Conservation (phyloP, 1,140 invertebrate species). For the Listronotus oregonensis region DNA sequence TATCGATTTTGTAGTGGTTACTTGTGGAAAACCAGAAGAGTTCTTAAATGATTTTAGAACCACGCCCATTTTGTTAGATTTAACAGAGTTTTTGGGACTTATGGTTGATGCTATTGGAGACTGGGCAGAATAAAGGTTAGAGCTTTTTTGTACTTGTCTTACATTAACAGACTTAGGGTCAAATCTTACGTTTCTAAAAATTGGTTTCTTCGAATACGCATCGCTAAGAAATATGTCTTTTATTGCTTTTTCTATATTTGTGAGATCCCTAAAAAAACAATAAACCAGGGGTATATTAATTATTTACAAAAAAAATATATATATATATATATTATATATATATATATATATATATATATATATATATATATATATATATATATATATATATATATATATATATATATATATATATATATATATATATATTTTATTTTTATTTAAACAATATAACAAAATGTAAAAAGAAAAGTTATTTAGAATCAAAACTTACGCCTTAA, state of each 20-base stretch:
- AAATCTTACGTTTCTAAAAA: conserved; percentile 70
- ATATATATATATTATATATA: too few relatives aligned
- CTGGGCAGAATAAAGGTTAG: conserved; percentile 55
- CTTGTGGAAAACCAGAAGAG: conserved; percentile 33
- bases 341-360: too few relatives aligned
- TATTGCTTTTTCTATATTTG: conserved; percentile 69
- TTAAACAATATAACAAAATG: too few relatives aligned
- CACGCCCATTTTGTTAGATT: conserved; percentile 55
- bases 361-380: too few relatives aligned
- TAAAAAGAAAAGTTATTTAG: too few relatives aligned
- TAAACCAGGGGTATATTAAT: too few relatives aligned
- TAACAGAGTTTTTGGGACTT: conserved; percentile 35
- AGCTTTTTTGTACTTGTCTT: conserved; percentile 62
- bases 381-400: too few relatives aligned
- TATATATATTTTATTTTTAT: too few relatives aligned
- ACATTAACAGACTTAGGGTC: conserved; percentile 67
- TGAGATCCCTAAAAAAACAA: conserved; percentile 62
- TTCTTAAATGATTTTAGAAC: conserved; percentile 60
- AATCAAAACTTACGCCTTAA: too few relatives aligned
- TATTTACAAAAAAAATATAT: too few relatives aligned
- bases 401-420: too few relatives aligned
- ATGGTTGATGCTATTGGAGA: conserved; percentile 40
- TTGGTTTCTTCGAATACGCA: conserved; percentile 66
- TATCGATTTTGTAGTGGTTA: conserved; percentile 24
- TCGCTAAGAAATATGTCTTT: conserved; percentile 71